Conservation (phyloP, 2,113 vertebrate genomes). For the Percina caprodes region DNA sequence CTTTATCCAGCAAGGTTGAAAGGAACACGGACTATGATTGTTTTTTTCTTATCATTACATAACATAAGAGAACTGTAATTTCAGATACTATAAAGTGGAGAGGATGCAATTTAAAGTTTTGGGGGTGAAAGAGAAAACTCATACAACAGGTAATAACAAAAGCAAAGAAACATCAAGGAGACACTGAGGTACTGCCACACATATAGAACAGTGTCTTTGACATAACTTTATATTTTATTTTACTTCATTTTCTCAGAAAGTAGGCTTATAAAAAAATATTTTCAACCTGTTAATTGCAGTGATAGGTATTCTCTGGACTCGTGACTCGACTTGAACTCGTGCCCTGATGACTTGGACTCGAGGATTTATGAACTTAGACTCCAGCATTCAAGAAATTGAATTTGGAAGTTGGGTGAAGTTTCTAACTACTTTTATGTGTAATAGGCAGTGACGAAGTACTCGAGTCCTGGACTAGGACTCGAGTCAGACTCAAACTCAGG, state of each 20-base stretch:
- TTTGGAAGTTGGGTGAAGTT: too few species aligned
- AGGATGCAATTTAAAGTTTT: constrained; percentile 31
- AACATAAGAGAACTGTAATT: background rate
- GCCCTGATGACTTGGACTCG: too few species aligned
- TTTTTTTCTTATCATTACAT: constrained; percentile 18
- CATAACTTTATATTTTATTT: background rate
- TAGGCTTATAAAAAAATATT: background rate
- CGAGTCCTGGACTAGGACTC: too few species aligned
- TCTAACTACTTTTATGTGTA: too few species aligned
- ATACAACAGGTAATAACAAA: background rate
- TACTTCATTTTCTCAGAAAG: background rate
- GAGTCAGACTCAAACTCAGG: too few species aligned
- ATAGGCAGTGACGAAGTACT: too few species aligned
- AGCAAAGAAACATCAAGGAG: constrained; percentile 5
- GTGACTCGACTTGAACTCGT: too few species aligned
- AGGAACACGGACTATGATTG: background rate
- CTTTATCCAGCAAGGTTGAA: background rate
- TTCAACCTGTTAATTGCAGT: background rate
- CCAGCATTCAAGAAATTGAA: too few species aligned
- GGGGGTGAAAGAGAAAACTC: background rate
- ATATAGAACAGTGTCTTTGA: background rate
- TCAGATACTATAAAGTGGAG: background rate
- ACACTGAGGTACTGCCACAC: background rate
- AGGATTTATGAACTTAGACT: too few species aligned
- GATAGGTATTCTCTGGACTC: too few species aligned